Evolutionary conservation across 2,888 invertebrate genomes (phyloP), one percentile per base, ranked within the genome.

Genomic region (Neoaliturus tenellus): DNA sequence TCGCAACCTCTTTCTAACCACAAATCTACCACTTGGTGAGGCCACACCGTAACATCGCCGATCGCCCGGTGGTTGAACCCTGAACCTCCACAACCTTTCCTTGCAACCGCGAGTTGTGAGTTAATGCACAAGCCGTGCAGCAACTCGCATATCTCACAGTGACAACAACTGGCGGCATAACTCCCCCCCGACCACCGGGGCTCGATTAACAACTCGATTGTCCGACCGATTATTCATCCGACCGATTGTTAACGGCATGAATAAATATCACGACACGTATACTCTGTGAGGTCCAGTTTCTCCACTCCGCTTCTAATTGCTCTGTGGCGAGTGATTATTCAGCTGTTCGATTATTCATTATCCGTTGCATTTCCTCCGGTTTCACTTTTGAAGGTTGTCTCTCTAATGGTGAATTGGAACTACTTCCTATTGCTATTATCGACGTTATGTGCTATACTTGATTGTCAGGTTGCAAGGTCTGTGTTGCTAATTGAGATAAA

Each of bases 131-230:
- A 62, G 0, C 62, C 14, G 31, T 2, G 5, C 62, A 62, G 28
- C 31, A 62, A 62, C 62, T 62, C 62, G 31, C 62, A 14, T 12
- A n/a, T n/a, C n/a, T n/a, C n/a, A 25, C 55, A 14, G 62, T 31
- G 62, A 62, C 62, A 62, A 62, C 31, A 28, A 28, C 31, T 31
- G 14, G 62, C 62, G 14, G 31, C 62, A 31, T 62, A 62, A 62
- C 62, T 62, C 55, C 23, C 17, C n/a, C 48, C 48, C 25, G 62
- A 25, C 28, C 25, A 25, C 62, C 25, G 28, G 28, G 62, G 28
- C 12, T 51, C 62, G 62, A 62, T 62, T 62, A 62, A 62, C 62
- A 62, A 28, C 62, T 62, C 62, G 62, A 62, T 62, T 31, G 62
- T 62, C 28, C 31, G 28, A 62, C 31, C 62, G 62, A 62, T 62